Evolutionary conservation across 2,797 vertebrate species (phyloP).

Genomic region (Xyrichtys novacula): DNA sequence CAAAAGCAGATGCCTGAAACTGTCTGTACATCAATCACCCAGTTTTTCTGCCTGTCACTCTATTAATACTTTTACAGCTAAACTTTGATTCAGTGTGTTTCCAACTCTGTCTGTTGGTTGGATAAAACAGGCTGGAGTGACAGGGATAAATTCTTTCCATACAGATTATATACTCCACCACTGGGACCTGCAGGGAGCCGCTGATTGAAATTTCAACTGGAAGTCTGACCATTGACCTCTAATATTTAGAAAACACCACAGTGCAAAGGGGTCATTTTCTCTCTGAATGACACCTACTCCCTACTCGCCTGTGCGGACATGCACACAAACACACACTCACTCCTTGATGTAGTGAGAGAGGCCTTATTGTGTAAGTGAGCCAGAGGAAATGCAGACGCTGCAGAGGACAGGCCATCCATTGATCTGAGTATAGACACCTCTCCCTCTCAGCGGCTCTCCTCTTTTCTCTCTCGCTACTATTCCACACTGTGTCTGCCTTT

Average conservation of each 20-base stretch:
- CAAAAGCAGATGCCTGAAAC: too few relatives aligned
- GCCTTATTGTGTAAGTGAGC: constrained; percentile 76
- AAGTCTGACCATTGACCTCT: constrained; percentile 57
- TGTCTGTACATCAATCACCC: too few relatives aligned
- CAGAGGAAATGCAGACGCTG: constrained; percentile 81
- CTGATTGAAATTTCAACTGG: constrained; percentile 39
- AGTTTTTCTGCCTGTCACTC: too few relatives aligned
- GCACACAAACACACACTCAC: constrained; percentile 25
- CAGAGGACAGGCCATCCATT: constrained; percentile 81
- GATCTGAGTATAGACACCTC: constrained; percentile 74
- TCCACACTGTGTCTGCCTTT: constrained; percentile 56
- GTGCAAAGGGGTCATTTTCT: constrained; percentile 52
- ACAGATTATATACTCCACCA: constrained; percentile 37
- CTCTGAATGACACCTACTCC: constrained; percentile 49
- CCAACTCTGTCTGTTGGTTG: too few relatives aligned
- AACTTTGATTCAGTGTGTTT: too few relatives aligned
- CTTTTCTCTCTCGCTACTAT: constrained; percentile 47
- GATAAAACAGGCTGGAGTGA: too few relatives aligned
- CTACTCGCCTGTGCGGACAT: constrained; percentile 9
- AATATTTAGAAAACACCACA: constrained; percentile 56
- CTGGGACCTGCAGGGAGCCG: background rate
- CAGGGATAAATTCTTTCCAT: constrained; percentile 27
- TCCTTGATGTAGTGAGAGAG: constrained; percentile 65
- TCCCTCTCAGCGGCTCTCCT: constrained; percentile 57
- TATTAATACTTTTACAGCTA: too few relatives aligned